Conservation (phyloP, 2,888 invertebrate species). For the Diaperis boleti region DNA sequence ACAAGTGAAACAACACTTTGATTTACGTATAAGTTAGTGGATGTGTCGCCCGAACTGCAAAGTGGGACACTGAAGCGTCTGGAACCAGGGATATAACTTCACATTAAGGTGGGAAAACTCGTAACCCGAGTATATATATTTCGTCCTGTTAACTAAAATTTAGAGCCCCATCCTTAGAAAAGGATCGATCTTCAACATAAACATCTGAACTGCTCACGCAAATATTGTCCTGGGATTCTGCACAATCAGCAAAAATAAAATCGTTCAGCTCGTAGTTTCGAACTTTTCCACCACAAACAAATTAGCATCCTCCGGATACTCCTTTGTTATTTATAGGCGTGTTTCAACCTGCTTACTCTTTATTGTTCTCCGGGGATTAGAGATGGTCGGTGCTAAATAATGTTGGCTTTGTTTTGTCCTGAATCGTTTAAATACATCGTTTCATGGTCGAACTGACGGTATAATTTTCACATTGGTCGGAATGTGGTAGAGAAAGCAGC, state of each 20-base stretch:
- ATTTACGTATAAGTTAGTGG: slow-evolving; percentile 21
- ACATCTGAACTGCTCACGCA: neutral
- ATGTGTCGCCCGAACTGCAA: slow-evolving; percentile 21
- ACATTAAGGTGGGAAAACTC: slow-evolving; percentile 16
- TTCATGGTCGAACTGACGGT: slow-evolving; percentile 3
- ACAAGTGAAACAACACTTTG: slow-evolving; percentile 11
- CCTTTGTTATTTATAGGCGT: slow-evolving; percentile 25
- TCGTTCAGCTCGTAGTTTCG: neutral
- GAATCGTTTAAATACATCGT: slow-evolving; percentile 19
- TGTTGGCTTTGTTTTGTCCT: slow-evolving; percentile 9
- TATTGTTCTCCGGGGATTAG: slow-evolving; percentile 23
- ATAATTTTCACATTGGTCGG: slow-evolving; percentile 16
- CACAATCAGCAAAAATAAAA: slow-evolving; percentile 16
- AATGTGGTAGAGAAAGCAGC: neutral
- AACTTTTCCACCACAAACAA: slow-evolving; percentile 20
- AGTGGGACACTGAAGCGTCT: slow-evolving; percentile 14
- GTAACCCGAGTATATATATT: slow-evolving; percentile 13
- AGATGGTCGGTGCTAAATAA: slow-evolving; percentile 15
- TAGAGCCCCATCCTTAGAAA: slow-evolving; percentile 6
- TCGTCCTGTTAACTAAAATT: slow-evolving; percentile 18
- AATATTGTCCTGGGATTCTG: slow-evolving; percentile 6
- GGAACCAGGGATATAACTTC: slow-evolving; percentile 14
- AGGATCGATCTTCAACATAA: slow-evolving; percentile 18
- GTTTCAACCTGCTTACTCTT: slow-evolving; percentile 12
- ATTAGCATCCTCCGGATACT: slow-evolving; percentile 13